These are phyloP conservation scores for Seriola rivoliana DNA, from an alignment of 2,113 vertebrate species.

Conservation along the genomic window DNA sequence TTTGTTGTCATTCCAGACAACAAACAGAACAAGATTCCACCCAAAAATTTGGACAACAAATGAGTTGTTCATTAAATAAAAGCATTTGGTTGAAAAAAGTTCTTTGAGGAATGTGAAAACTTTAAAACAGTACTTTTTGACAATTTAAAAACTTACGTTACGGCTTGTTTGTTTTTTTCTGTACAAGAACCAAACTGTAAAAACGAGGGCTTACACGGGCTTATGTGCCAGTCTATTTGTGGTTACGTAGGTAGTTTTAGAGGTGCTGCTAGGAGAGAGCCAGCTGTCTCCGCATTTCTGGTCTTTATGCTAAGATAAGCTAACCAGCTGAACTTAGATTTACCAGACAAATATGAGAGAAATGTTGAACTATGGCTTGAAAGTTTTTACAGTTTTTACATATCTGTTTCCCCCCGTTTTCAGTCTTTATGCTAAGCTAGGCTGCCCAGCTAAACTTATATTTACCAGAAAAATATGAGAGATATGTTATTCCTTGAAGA, in stretches of 20 bases:
- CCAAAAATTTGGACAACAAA: constrained; percentile 6
- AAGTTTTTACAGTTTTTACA: background rate
- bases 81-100: background rate
- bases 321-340: background rate
- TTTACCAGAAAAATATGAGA: background rate
- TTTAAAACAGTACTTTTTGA: background rate
- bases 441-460: background rate
- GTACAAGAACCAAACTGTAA: no score
- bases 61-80: background rate
- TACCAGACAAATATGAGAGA: background rate
- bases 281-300: background rate
- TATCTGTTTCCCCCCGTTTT: background rate
- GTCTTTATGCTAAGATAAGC: background rate
- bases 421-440: background rate
- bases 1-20: constrained; percentile 76
- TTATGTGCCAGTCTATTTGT: background rate
- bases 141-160: background rate
- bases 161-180: no score
- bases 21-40: constrained; percentile 42
- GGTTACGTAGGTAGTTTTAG: background rate
- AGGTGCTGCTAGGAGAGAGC: background rate
- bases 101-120: background rate
- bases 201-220: background rate
- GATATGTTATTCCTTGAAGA: background rate
- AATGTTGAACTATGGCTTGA: background rate